Percentiles rank a stretch among this genome's conserved stretches.
Evolutionary conservation across 2,113 vertebrate genomes (phyloP).

Genomic region (Porphyrio hochstetteri): DNA sequence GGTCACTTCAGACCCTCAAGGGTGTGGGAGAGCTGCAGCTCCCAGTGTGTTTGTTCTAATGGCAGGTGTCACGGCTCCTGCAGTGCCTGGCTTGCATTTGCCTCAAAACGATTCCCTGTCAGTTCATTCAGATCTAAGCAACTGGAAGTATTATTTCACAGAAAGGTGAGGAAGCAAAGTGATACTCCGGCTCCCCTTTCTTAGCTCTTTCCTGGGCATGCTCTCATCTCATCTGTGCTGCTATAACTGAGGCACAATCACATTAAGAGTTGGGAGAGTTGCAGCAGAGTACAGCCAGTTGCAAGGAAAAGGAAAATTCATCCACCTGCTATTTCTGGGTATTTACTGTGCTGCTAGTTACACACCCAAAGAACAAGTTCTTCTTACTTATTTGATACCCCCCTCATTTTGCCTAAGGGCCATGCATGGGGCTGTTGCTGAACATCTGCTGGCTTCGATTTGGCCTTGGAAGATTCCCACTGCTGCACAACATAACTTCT

Average conservation of each 20-base stretch:
- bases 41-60: accelerated
- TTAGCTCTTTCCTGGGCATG: neutral
- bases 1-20: neutral
- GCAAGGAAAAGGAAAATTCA: neutral
- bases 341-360: neutral
- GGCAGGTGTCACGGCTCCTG: accelerated
- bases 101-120: neutral
- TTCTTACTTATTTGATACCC: neutral
- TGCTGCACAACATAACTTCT: neutral
- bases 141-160: neutral
- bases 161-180: neutral
- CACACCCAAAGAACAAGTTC: neutral
- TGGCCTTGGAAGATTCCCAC: neutral
- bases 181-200: neutral
- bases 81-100: neutral
- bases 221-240: neutral
- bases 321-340: neutral
- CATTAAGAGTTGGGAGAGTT: neutral
- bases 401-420: neutral
- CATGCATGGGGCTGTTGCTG: neutral
- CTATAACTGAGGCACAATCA: neutral
- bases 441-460: neutral
- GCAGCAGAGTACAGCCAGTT: neutral
- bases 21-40: neutral
- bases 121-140: neutral